Evolutionary conservation across 92 coral and sea anemone genomes (phyloP).

Genomic region (Paramuricea clavata): DNA sequence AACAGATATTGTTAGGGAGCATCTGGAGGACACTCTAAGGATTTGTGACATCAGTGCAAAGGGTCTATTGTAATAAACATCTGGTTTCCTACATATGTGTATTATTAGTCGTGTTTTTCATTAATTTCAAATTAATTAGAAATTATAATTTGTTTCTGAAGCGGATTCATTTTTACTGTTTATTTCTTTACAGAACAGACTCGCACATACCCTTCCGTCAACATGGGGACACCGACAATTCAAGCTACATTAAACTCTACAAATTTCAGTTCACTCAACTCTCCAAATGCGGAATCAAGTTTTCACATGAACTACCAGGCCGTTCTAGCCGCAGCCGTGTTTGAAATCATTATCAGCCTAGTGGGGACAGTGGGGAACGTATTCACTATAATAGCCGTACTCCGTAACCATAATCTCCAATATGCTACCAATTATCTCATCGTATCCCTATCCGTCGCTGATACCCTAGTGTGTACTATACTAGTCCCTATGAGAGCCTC

Average conservation of each 20-base stretch:
- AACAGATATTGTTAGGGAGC: too few species aligned
- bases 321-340: constrained; percentile 76
- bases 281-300: neutral
- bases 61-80: too few species aligned
- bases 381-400: constrained; percentile 75
- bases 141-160: neutral
- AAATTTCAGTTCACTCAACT: neutral
- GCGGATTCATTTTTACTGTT: neutral
- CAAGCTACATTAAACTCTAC: neutral
- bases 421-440: constrained; percentile 81
- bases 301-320: constrained; percentile 60
- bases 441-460: constrained; percentile 83
- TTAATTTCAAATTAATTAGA: too few species aligned
- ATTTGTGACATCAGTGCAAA: too few species aligned
- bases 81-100: too few species aligned
- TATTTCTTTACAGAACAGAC: too few species aligned
- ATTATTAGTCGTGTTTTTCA: too few species aligned
- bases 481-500: constrained; percentile 91
- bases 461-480: constrained; percentile 76
- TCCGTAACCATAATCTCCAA: constrained; percentile 76
- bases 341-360: constrained; percentile 73
- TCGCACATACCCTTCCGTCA: neutral
- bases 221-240: neutral
- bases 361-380: constrained; percentile 80
- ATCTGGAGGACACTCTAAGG: too few species aligned